Base-by-base conservation (phyloP, 2,113 vertebrate species). In the Percopsis transmontana region DNA sequence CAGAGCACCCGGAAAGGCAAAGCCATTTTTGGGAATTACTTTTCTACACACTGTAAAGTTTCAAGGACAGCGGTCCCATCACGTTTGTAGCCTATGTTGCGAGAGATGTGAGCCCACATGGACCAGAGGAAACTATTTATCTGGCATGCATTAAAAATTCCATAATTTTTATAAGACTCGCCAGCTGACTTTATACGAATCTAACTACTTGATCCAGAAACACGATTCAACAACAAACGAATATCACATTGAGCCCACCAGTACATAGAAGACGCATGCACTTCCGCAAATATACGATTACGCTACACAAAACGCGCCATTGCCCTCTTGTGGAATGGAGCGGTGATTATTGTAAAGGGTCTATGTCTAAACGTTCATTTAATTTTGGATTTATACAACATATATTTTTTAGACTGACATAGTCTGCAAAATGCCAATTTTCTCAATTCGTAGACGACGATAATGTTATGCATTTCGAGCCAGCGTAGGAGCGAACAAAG, bases 251-350 rank as follows among this genome's bases (percentile, higher is more conserved):
- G 14, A 14, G 45, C 45, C 15, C 15, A 0, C 27, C 56, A 58
- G 44, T 47, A 9, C 44, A 41, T 41, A 12, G 40, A 5, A 7
- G 40, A 5, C 5, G 12, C 40, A 12, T 12, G 15, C 40, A 72
- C 76, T 87, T 85, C 81, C 78, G 68, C 41, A 77, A 71, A 77
- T 55, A 68, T 19, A 24, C 51, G n/a, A 33, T 33, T 33, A 33
- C 27, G 5, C 19, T 5, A 18, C 2, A 23, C 2, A 18, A 4
- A 0, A 1, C 0, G 1, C 21, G 3, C 1, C 48, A 20, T 62
- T 72, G 80, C 80, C 84, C 0, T 0, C 82, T 77, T 59, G 11
- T 52, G 82, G 64, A 0, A 0, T 2, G 86, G 84, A 66, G 76
- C 77, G 6, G 41, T 1, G 16, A 14, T 21, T 33, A 16, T 19